A percentile compares a stretch with the other conserved stretches of the same genome.
Evolutionary conservation across 2,888 invertebrate genomes (phyloP).

Genomic region (Erebia aethiops): DNA sequence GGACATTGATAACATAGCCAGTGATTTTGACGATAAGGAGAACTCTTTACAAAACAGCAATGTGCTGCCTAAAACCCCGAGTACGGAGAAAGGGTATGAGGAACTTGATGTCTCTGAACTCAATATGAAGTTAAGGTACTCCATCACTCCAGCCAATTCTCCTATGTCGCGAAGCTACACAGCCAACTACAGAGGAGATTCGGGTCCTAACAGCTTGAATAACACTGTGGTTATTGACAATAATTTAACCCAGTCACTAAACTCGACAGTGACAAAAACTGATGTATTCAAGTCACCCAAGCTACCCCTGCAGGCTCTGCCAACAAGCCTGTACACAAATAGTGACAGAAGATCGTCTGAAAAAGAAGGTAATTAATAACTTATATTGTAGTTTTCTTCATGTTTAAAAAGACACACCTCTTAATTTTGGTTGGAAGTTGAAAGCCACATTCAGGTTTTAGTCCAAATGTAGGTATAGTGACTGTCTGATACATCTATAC

Average conservation of each 20-base stretch:
- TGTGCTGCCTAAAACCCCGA: slow-evolving; percentile 58
- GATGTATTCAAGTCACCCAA: slow-evolving; percentile 58
- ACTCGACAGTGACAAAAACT: slow-evolving; percentile 58
- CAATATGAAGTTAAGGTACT: slow-evolving; percentile 75
- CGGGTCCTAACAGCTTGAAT: slow-evolving; percentile 50
- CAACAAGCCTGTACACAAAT: slow-evolving; percentile 54
- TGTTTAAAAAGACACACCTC: no score
- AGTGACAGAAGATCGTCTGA: slow-evolving; percentile 56
- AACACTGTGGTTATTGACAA: slow-evolving; percentile 49
- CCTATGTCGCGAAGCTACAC: slow-evolving; percentile 75
- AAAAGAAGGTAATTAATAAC: slow-evolving; percentile 24
- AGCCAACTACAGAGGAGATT: slow-evolving; percentile 56
- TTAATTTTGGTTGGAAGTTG: no score
- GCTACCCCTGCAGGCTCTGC: slow-evolving; percentile 60
- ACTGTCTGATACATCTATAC: no score
- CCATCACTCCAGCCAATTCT: slow-evolving; percentile 68
- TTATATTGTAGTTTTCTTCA: background rate
- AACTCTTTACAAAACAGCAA: slow-evolving; percentile 68
- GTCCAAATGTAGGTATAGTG: no score
- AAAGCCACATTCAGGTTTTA: no score
- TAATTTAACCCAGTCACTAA: slow-evolving; percentile 65
- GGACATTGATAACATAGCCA: slow-evolving; percentile 67
- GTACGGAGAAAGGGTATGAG: slow-evolving; percentile 73
- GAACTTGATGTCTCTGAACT: slow-evolving; percentile 73
- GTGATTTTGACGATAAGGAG: slow-evolving; percentile 76